phyloP scores from a whole-genome alignment of 2,797 vertebrate species.

The Neosalanx taihuensis region DNA sequence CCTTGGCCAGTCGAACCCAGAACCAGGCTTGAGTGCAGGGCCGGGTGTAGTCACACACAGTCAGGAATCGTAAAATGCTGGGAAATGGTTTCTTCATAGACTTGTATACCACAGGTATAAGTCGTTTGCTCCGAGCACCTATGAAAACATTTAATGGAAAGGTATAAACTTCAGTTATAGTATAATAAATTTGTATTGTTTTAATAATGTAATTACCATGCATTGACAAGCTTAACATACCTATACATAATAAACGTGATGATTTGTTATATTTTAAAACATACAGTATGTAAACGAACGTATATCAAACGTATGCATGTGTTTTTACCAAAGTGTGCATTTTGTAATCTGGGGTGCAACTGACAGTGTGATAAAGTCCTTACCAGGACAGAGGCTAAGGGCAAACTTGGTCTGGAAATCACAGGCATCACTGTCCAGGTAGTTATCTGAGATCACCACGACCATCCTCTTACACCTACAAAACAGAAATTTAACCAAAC shows the following conservation, averaged over 20 bases:
- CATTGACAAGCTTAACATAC: background rate
- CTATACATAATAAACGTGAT: background rate
- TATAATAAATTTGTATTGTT: too few species aligned
- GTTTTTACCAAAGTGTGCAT: background rate
- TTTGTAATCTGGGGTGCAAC: background rate
- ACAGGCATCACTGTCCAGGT: slow-evolving; percentile 89
- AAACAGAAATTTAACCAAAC: background rate
- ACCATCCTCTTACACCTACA: slow-evolving; percentile 94
- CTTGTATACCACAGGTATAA: slow-evolving; percentile 94
- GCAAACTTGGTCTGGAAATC: slow-evolving; percentile 99
- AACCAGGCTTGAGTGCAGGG: slow-evolving; percentile 92
- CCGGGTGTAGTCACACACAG: slow-evolving; percentile 92
- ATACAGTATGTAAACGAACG: background rate
- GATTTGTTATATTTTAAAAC: background rate
- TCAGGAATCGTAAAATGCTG: slow-evolving; percentile 92
- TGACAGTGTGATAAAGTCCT: slow-evolving; percentile 18
- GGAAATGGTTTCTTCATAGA: slow-evolving; percentile 88
- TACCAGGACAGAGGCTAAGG: slow-evolving; percentile 94
- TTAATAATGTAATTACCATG: too few species aligned
- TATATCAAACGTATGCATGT: background rate
- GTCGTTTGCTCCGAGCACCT: slow-evolving; percentile 87
- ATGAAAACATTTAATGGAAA: slow-evolving; percentile 1
- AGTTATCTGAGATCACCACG: slow-evolving; percentile 94
- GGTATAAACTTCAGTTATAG: background rate
- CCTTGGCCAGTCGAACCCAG: slow-evolving; percentile 88